Percentiles rank a stretch among this genome's conserved stretches.
Evolutionary conservation across 2,888 invertebrate species (phyloP).

Genomic region (Cephus nigrinus): DNA sequence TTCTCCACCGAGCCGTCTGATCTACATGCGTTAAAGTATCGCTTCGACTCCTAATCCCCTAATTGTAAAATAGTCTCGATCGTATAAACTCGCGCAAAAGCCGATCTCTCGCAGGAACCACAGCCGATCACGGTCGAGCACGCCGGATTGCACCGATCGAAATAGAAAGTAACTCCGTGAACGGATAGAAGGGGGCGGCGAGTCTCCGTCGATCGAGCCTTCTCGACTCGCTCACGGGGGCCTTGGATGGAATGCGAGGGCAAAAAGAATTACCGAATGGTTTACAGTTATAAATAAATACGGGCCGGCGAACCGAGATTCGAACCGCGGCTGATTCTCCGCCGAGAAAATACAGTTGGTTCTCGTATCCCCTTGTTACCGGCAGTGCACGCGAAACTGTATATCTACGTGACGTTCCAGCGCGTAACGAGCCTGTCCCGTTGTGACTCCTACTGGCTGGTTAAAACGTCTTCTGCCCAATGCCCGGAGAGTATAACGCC

Average conservation of each 20-base stretch:
- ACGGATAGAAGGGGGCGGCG: slow-evolving; percentile 8
- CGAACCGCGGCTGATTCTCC: background rate
- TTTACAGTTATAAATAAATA: slow-evolving; percentile 45
- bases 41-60: background rate
- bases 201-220: slow-evolving; percentile 35
- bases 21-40: background rate
- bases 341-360: background rate
- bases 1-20: background rate
- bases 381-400: background rate
- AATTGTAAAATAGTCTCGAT: background rate
- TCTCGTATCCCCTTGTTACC: background rate
- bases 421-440: background rate
- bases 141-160: slow-evolving; percentile 43
- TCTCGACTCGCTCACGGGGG: slow-evolving; percentile 33
- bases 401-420: background rate
- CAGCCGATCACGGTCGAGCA: slow-evolving; percentile 9
- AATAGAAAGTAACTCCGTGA: slow-evolving; percentile 46
- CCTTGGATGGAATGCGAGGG: slow-evolving; percentile 56
- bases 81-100: background rate
- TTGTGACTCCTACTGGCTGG: background rate
- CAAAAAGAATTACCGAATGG: slow-evolving; percentile 50
- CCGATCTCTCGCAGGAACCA: background rate
- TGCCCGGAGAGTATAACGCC: background rate
- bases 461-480: background rate
- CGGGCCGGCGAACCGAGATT: slow-evolving; percentile 28